Evolutionary conservation across 2,797 vertebrate species (phyloP), one percentile per base, ranked within the genome.

Genomic region (Chrysocyon brachyurus): DNA sequence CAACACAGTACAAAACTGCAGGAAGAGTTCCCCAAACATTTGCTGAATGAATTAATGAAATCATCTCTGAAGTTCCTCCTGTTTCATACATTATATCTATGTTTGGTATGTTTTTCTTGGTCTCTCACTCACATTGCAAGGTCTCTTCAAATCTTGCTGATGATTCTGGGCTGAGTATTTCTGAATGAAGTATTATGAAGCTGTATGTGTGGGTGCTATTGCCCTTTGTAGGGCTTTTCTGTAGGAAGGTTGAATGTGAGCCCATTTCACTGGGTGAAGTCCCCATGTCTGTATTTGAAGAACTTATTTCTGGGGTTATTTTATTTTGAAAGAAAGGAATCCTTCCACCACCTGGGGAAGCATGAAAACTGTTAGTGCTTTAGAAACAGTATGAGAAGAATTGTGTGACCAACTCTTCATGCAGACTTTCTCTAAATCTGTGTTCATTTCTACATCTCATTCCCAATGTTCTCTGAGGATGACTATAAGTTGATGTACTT

Each of bases 261-360:
- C 22, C 33, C 6, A 28, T 19, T 72, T 88, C 40, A 63, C 31
- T 90, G 33, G 12, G 22, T 68, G 59, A 87, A 64, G 2, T 16
- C 40, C 33, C 33, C 21, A 36, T 56, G 31, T 91, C 3, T 17
- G 0, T 40, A 46, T 91, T 21, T 22, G 63, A 68, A 90, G 84
- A 84, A 24, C 19, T 77, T 82, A 26, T 85, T 49, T 91, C 54
- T 90, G 12, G 9, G 40, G 6, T 59, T 77, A 59, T 56, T 88
- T 93, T 88, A 72, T 77, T 90, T 93, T 88, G 22, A 81, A 61
- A 61, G 68, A 75, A 93, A 90, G 56, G 14, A 56, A 94, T 31
- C 12, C 40, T 79, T 90, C 19, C 52, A 31, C 56, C 78, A 24
- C 72, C 16, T 46, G 7, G 2, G 6, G 33, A 36, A 70, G 31